Evolutionary conservation across 2,113 vertebrate species (phyloP).

Genomic region (Dasypus novemcinctus): DNA sequence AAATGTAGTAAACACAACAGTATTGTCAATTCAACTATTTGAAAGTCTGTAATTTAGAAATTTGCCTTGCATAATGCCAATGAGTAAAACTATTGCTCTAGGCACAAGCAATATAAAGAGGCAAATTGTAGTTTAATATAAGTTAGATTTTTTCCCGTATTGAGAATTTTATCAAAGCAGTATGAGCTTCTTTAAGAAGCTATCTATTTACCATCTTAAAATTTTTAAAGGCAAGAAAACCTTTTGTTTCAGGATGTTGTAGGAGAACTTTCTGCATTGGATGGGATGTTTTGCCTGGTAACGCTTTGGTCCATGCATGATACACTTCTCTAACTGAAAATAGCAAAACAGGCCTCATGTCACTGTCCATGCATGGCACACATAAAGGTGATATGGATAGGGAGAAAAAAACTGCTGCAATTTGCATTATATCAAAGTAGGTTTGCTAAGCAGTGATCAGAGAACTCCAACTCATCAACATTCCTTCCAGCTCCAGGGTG

Average conservation of each 20-base stretch:
- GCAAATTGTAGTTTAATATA: neutral
- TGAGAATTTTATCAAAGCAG: neutral
- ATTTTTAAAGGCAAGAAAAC: neutral
- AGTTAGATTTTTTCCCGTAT: neutral
- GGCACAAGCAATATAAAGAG: neutral
- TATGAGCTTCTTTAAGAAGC: neutral
- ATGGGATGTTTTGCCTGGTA: too few species aligned
- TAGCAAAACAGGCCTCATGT: neutral
- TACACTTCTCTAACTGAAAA: neutral
- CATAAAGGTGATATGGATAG: accelerated
- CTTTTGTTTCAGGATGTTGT: neutral
- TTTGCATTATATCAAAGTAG: neutral
- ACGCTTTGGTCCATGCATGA: accelerated
- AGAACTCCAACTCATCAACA: neutral
- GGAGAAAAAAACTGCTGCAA: too few species aligned
- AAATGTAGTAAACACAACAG: neutral
- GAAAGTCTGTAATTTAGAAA: neutral
- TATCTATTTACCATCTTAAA: too few species aligned
- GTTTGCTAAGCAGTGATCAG: neutral
- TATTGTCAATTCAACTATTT: neutral
- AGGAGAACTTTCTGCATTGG: too few species aligned
- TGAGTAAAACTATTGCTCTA: neutral
- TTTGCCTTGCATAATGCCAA: too few species aligned
- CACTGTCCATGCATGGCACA: neutral
- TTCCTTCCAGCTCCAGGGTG: neutral